These are phyloP conservation scores for Apodemus agrarius DNA, from an alignment of 2,797 vertebrate genomes.

Conservation along the genomic window DNA sequence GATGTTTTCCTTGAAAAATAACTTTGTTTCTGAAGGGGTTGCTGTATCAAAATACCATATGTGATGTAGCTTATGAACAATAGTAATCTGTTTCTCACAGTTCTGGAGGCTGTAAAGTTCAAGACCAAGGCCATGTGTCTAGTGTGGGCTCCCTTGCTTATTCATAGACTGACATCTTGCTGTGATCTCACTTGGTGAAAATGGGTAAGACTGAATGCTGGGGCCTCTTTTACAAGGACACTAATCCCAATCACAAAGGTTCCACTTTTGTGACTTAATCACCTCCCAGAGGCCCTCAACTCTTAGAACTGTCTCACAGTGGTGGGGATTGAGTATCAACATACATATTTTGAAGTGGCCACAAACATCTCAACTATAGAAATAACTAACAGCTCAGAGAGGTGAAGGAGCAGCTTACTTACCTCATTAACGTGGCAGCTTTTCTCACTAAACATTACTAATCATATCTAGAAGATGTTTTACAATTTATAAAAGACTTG, in stretches of 20 bases:
- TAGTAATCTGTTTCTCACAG: not conserved
- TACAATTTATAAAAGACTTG: not conserved
- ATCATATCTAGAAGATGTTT: conserved; percentile 9
- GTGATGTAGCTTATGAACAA: not conserved
- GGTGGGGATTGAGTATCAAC: not conserved
- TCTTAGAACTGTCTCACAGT: not conserved
- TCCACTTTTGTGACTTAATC: not conserved
- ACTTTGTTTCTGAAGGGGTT: not conserved
- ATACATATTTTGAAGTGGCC: not conserved
- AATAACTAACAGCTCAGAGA: not conserved
- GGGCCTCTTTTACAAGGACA: not conserved
- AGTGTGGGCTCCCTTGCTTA: not conserved
- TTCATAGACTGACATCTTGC: not conserved
- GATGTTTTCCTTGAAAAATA: conserved; percentile 6
- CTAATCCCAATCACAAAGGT: not conserved
- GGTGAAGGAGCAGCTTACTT: not conserved
- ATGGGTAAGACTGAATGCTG: not conserved
- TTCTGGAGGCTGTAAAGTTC: not conserved
- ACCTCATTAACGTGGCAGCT: not conserved
- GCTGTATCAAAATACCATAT: not conserved
- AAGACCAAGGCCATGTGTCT: not conserved
- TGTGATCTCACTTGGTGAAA: not conserved
- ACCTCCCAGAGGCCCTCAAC: not conserved
- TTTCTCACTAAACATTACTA: conserved; percentile 37
- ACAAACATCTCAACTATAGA: not conserved